Percentiles rank a stretch among this genome's conserved stretches.
Evolutionary conservation across 2,888 invertebrate genomes (phyloP).

Genomic region (Cataglyphis cursor): DNA sequence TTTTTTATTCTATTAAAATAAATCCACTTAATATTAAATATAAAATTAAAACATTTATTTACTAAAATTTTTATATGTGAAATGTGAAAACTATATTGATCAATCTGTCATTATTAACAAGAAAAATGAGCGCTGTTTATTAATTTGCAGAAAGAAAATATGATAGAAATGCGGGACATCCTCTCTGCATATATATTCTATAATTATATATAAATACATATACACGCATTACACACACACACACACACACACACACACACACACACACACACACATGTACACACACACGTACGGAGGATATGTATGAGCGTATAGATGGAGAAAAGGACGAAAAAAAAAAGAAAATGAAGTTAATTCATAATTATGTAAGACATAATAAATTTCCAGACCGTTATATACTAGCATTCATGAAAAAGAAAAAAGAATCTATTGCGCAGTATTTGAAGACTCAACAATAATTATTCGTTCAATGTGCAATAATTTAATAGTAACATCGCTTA

Average conservation of each 20-base stretch:
- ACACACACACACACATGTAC: not conserved
- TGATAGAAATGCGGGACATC: not conserved
- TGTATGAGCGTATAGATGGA: conserved; percentile 30
- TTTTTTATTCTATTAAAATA: conserved; percentile 18
- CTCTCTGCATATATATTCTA: conserved; percentile 25
- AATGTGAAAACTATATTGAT: not conserved
- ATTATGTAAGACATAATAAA: conserved; percentile 30
- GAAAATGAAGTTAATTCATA: not conserved
- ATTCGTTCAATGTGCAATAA: conserved; percentile 84
- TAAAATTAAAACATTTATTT: conserved; percentile 37
- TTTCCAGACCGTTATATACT: conserved; percentile 24
- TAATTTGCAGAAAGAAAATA: conserved; percentile 12
- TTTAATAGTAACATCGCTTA: conserved; percentile 77
- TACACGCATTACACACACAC: conserved; percentile 40
- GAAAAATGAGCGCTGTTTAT: not conserved
- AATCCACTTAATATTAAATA: conserved; percentile 1
- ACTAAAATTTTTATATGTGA: not conserved
- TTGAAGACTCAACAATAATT: conserved; percentile 77
- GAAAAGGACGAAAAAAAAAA: not conserved
- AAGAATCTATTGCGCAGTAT: conserved; percentile 72
- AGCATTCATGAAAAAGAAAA: conserved; percentile 39
- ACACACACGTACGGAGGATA: conserved; percentile 16
- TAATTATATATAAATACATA: conserved; percentile 59
- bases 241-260: not conserved
- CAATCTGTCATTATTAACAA: not conserved